Base-by-base conservation (phyloP, 2,888 invertebrate genomes). In the Gymnosoma rotundatum region DNA sequence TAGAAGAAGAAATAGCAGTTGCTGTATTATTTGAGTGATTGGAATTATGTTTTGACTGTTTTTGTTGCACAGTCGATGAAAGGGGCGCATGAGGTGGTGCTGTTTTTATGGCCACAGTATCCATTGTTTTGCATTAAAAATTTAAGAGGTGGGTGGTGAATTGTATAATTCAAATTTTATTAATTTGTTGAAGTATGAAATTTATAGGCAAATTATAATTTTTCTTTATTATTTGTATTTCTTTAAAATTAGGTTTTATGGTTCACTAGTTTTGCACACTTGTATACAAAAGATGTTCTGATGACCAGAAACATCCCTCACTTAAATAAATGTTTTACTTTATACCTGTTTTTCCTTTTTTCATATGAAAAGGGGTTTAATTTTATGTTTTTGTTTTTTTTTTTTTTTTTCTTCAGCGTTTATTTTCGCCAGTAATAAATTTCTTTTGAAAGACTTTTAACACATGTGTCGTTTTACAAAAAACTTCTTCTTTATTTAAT, bases 11-110 rank as follows among this genome's bases (percentile, higher is more conserved):
- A 42, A 45, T 38, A 52, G 52, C 21, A 32, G 78, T 61, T 45
- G 10, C 16, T 67, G 61, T n/a, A 58, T 14, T 36, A 7, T 54
- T 61, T 42, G 69, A 12, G n/a, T 45, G 48, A 36, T 45, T 66
- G 48, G 78, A 72, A 75, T 87, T 79, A 64, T 58, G 79, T 64
- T 83, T 83, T 25, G 83, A 74, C 10, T 86, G 88, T 9, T 87
- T 87, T 20, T 87, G 88, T 25, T 87, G 86, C 18, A 85, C 73
- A 16, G 86, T 82, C 4, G 88, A 78, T 56, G 91, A 87, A 36
- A 91, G 87, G 73, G 91, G 91, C 85, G 90, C 91, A 88, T 90
- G 90, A 76, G 90, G 91, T 86, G 91, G 89, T 82, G 90, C 88
- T 18, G 90, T 90, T 85, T 90, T 90, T 64, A 90, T 90, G 83